Base-by-base conservation (phyloP, 2,113 vertebrate genomes). In the Grammomys dolichurus region DNA sequence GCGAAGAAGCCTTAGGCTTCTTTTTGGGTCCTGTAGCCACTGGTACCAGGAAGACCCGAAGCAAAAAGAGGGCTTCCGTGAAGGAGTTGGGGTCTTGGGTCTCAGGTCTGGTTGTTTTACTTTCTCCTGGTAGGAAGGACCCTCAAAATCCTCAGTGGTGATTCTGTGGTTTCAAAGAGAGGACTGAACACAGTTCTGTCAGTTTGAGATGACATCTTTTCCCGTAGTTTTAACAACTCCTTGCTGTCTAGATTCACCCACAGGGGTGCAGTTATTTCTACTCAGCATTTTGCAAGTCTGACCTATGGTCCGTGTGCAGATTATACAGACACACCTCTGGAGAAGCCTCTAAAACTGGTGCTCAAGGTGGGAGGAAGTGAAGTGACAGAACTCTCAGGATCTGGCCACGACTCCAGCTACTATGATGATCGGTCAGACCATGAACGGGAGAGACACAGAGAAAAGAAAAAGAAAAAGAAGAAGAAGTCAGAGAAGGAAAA, bases 401-500 rank as follows among this genome's bases (percentile, higher is more conserved):
- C 99, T 0, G 99, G 99, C 46, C 99, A 99, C 36, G 99, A 99
- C 98, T 99, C 99, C 78, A 99, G 99, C 95, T 99, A 99, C 98
- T 99, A 99, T 0, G 99, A 99, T 26, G 99, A 99, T 93, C 98
- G 99, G 88, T 99, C 99, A 12, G 99, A 99, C 98, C 99, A 99
- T 0, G 99, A 99, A 94, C 98, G 99, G 58, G 99, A 99, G 90
- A 98, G 99, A 1, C 99, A 99, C 97, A 99, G 99, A 96, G 99
- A 99, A 31, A 99, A 99, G 77, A 99, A 99, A 96, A 99, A 99
- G 91, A 99, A 99, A 24, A 99, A 99, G 94, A 99, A 99, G 93
- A 99, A 99, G 40, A 99, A 99, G 87, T 99, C 99, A 0, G 99
- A 99, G 89, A 99, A 99, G 88, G 99, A 99, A 56, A 99, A 99